Evolutionary conservation across 2,797 vertebrate species (phyloP), one percentile per base, ranked within the genome.

Genomic region (Danio kyathit): DNA sequence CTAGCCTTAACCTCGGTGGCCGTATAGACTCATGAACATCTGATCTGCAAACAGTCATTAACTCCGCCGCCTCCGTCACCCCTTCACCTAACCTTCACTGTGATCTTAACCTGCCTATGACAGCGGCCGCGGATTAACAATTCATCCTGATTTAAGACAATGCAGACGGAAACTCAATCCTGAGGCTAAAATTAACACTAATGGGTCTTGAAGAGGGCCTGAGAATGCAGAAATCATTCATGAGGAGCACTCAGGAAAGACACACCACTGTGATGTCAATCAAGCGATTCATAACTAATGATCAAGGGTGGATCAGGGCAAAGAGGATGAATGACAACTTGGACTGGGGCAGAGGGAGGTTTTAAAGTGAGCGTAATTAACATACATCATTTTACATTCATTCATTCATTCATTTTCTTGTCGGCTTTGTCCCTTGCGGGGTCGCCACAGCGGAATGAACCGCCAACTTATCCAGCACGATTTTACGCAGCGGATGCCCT

Each of bases 1-100:
- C 57, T 70, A 84, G 69, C 87, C 77, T 79, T 74, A 87, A 83
- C 85, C 40, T 73, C 83, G 85, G 81, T 85, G 87, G 84, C 85
- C 79, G 1, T 56, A 56, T 59, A 56, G 40, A 43, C 78, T 65
- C n/a, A 17, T 76, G 79, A 66, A 67, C 43, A 87, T 78, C 65
- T 44, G 84, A 87, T 86, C 84, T 82, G 21, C 17, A 44, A 73
- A 73, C 74, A 81, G 74, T 80, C 84, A 87, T 86, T 83, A 86
- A 84, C 65, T 66, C 64, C 38, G 16, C 74, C 54, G 5, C 74
- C 80, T 83, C 51, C 60, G 66, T 78, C 60, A 86, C 82, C 85
- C 83, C 83, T 83, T 85, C 79, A 76, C 78, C 75, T 17, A 84
- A 88, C 86, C 84, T 74, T 84, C 74, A 76, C 80, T 83, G 81